phyloP scores from a whole-genome alignment of 2,113 vertebrate genomes.

The Agapornis roseicollis region DNA sequence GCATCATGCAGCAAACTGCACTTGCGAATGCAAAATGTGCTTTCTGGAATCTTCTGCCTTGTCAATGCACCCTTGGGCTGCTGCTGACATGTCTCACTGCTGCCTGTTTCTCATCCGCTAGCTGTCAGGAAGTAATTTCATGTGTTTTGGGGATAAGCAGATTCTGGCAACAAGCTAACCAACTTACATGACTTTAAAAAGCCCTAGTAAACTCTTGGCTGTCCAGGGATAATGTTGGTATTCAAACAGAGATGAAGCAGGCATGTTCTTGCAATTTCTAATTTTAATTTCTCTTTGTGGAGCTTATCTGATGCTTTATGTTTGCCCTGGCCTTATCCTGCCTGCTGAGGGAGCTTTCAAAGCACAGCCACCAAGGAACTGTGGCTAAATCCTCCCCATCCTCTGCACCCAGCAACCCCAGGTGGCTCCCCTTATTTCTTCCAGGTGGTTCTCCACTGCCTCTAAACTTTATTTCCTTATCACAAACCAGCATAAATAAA shows the following conservation, averaged over 20 bases:
- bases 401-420: not conserved
- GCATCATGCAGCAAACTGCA: not conserved
- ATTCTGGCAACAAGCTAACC: conserved; percentile 22
- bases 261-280: not conserved
- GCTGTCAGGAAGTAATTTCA: conserved; percentile 22
- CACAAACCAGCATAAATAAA: not conserved
- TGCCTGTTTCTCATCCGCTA: not conserved
- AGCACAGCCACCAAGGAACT: not conserved
- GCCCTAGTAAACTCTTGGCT: conserved; percentile 57
- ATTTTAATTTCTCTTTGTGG: not conserved
- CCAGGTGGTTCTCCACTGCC: not conserved
- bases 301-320: not conserved
- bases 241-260: not conserved
- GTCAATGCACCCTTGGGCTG: fast-evolving
- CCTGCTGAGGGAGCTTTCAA: not conserved
- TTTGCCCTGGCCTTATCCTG: not conserved
- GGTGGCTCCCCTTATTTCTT: not conserved
- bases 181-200: conserved; percentile 29
- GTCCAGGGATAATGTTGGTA: not conserved
- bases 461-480: not conserved
- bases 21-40: not conserved
- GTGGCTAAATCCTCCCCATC: fast-evolving
- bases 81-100: not conserved
- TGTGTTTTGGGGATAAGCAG: conserved; percentile 12
- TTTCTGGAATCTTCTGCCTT: not conserved